Evolutionary conservation across 2,113 vertebrate genomes (phyloP), one percentile per base, ranked within the genome.

Genomic region (Oryzias woworae): DNA sequence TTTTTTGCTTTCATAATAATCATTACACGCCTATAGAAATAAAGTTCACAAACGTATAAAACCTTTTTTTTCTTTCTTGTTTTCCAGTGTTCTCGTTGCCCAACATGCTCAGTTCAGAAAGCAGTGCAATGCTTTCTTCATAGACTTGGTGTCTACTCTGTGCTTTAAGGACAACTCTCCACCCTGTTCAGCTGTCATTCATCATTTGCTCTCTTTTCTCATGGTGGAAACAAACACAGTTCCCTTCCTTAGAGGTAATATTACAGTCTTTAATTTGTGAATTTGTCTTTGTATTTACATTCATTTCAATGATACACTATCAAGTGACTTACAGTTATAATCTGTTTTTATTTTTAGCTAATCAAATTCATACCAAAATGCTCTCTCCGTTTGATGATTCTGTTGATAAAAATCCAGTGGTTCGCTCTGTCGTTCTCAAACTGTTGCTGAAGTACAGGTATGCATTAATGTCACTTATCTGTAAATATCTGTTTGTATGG

Each of bases 391-490:
- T 98, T 54, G 86, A 95, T 0, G 96, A 98, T 0, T 92, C 94
- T 7, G 89, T 95, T 78, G 96, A 98, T 83, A 92, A 92, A 85
- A 97, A 91, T 58, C 96, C 96, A 0, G 83, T 98, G 46, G 90
- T 96, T 70, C 96, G 96, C 58, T 98, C 96, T 0, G 92, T 96
- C 4, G 87, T 98, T 55, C 91, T 98, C 52, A 98, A 98, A 79
- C 92, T 98, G 26, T 93, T 98, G 42, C 69, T 98, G 43, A 98
- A 98, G 71, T 98, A 97, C 90, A 98, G 96, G 96, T 98, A 80
- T 77, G 45, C 53, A 7, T 3, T 24, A 20, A 3, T 14, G 12
- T 52, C 16, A n/a, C 44, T 28, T 3, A 28, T 16, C 13, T 3
- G 4, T 54, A 36, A 18, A 24, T 52, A 13, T 60, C 44, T 0